phyloP scores from a whole-genome alignment of 2,888 invertebrate species.

The Drosophila mimetica region DNA sequence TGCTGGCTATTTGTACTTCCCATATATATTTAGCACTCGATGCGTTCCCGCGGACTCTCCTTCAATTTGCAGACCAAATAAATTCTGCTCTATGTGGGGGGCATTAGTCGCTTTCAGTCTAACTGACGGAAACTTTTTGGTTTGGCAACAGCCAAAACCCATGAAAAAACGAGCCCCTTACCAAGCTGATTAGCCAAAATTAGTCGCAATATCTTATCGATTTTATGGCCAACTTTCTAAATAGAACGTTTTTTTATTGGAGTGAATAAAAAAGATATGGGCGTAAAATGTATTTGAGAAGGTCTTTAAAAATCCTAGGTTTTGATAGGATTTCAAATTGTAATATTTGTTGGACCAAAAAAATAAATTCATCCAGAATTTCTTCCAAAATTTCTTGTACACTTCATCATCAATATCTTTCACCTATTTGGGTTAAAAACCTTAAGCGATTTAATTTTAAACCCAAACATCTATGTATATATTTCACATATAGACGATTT shows the following conservation, averaged over 20 bases:
- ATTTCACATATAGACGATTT: too few relatives aligned
- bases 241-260: neutral
- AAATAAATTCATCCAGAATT: neutral
- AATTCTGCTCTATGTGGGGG: constrained; percentile 18
- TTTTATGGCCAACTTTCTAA: constrained; percentile 20
- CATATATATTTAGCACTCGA: constrained; percentile 34
- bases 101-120: neutral
- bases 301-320: too few relatives aligned
- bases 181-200: constrained; percentile 24
- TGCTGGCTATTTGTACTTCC: constrained; percentile 49
- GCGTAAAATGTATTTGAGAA: too few relatives aligned
- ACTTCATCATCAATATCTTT: neutral
- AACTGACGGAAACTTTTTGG: constrained; percentile 38
- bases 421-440: neutral
- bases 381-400: neutral
- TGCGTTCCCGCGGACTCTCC: constrained; percentile 22
- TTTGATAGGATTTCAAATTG: too few relatives aligned
- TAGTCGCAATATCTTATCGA: constrained; percentile 40
- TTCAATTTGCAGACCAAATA: constrained; percentile 39
- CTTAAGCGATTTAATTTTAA: neutral
- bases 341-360: too few relatives aligned
- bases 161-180: constrained; percentile 40
- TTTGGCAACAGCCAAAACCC: constrained; percentile 16
- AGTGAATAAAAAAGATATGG: too few relatives aligned
- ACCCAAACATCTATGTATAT: too few relatives aligned